phyloP scores from a whole-genome alignment of 2,113 vertebrate genomes.

The Marcusenius ussheri region DNA sequence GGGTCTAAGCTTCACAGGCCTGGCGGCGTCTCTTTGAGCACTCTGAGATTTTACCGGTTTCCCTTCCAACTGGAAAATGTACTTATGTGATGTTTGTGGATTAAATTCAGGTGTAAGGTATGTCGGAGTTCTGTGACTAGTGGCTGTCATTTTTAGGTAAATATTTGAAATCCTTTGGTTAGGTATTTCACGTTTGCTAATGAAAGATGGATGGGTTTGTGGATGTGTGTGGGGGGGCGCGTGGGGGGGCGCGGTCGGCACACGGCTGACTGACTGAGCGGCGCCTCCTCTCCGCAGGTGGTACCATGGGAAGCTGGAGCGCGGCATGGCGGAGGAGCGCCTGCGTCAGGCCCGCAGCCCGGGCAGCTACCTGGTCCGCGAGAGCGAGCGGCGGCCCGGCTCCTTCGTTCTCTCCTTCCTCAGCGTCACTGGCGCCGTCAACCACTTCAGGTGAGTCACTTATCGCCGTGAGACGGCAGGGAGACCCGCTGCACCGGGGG shows the following conservation, averaged over 20 bases:
- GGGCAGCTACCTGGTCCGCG: constrained; percentile 97
- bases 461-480: background rate
- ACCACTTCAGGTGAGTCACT: constrained; percentile 89
- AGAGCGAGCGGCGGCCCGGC: constrained; percentile 95
- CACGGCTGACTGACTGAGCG: background rate
- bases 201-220: background rate
- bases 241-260: background rate
- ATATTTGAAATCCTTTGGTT: background rate
- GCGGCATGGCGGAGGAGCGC: constrained; percentile 94
- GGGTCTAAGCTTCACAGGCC: background rate
- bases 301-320: constrained; percentile 99
- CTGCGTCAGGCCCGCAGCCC: constrained; percentile 84
- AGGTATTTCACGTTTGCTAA: background rate
- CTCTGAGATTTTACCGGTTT: background rate
- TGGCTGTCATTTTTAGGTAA: background rate
- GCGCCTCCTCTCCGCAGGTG: constrained; percentile 62
- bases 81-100: background rate
- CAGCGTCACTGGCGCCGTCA: constrained; percentile 89
- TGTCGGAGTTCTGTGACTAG: background rate
- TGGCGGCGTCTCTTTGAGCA: background rate
- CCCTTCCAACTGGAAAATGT: background rate
- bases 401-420: constrained; percentile 99
- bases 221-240: background rate
- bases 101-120: background rate
- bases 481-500: too few species aligned